Conservation (phyloP, 2,797 vertebrate species). For the Sebastes nivosus region DNA sequence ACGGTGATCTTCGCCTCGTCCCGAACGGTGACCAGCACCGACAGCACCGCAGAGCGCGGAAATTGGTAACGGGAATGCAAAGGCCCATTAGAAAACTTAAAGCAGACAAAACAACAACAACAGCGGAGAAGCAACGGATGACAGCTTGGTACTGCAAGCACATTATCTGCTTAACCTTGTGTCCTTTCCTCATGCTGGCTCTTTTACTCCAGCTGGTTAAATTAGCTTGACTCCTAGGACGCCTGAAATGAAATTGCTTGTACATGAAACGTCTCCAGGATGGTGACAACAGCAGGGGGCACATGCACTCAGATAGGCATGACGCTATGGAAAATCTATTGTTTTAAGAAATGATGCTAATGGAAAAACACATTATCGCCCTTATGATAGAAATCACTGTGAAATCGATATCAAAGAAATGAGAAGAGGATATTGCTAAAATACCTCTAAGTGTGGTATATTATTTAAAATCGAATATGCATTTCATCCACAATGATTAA, state of each 20-base stretch:
- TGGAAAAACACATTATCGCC: slow-evolving; percentile 46
- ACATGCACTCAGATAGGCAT: slow-evolving; percentile 23
- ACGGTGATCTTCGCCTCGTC: slow-evolving; percentile 62
- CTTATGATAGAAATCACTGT: slow-evolving; percentile 42
- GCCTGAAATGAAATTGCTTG: slow-evolving; percentile 73
- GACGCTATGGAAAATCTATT: slow-evolving; percentile 29
- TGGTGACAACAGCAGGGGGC: slow-evolving; percentile 42
- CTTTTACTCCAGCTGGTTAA: slow-evolving; percentile 74
- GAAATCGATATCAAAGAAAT: slow-evolving; percentile 69
- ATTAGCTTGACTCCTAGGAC: slow-evolving; percentile 71
- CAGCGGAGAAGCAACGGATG: slow-evolving; percentile 20
- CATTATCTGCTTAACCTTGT: slow-evolving; percentile 80
- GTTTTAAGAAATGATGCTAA: slow-evolving; percentile 31
- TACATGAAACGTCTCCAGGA: slow-evolving; percentile 53
- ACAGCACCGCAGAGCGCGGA: slow-evolving; percentile 32
- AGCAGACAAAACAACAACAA: slow-evolving; percentile 62
- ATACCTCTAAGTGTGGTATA: not conserved
- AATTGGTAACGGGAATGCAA: slow-evolving; percentile 47
- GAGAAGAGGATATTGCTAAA: slow-evolving; percentile 25
- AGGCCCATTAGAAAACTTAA: slow-evolving; percentile 53
- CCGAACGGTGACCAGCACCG: slow-evolving; percentile 46
- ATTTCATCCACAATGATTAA: slow-evolving; percentile 27
- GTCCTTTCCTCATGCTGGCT: slow-evolving; percentile 73
- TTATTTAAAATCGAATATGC: slow-evolving; percentile 10
- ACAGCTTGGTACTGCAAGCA: slow-evolving; percentile 66